Evolutionary conservation across 1,140 invertebrate genomes (phyloP).

Genomic region (Meteorus sp.): DNA sequence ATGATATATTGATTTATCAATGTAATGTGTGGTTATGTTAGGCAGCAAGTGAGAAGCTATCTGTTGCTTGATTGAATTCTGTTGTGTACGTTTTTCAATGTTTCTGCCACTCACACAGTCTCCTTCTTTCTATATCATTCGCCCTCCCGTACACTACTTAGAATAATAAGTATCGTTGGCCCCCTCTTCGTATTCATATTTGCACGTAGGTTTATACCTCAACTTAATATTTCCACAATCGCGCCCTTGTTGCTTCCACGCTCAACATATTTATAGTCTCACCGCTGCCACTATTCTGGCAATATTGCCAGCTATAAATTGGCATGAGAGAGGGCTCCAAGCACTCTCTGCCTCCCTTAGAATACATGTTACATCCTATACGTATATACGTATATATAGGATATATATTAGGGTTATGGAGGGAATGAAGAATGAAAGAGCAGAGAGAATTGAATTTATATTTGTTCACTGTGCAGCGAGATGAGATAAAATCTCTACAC

Average conservation of each 20-base stretch:
- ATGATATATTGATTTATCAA: too few relatives aligned
- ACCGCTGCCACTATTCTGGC: background rate
- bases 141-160: too few relatives aligned
- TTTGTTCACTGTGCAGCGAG: background rate
- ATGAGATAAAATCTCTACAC: background rate
- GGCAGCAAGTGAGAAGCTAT: background rate
- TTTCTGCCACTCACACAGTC: too few relatives aligned
- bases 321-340: slow-evolving; percentile 1
- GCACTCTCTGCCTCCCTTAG: background rate
- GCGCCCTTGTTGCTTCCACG: slow-evolving; percentile 9
- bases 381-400: background rate
- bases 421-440: too few relatives aligned
- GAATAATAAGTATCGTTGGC: too few relatives aligned
- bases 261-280: slow-evolving; percentile 20
- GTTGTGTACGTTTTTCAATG: too few relatives aligned
- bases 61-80: too few relatives aligned
- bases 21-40: too few relatives aligned
- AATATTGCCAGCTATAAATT: slow-evolving; percentile 25
- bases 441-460: too few relatives aligned
- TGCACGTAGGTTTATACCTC: slow-evolving; percentile 7
- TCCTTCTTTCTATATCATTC: too few relatives aligned
- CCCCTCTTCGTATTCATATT: background rate
- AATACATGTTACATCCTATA: too few relatives aligned
- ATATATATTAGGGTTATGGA: too few relatives aligned
- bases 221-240: slow-evolving; percentile 24